Evolutionary conservation across 2,113 vertebrate genomes (phyloP), one percentile per base, ranked within the genome.

Genomic region (Dasyornis broadbenti): DNA sequence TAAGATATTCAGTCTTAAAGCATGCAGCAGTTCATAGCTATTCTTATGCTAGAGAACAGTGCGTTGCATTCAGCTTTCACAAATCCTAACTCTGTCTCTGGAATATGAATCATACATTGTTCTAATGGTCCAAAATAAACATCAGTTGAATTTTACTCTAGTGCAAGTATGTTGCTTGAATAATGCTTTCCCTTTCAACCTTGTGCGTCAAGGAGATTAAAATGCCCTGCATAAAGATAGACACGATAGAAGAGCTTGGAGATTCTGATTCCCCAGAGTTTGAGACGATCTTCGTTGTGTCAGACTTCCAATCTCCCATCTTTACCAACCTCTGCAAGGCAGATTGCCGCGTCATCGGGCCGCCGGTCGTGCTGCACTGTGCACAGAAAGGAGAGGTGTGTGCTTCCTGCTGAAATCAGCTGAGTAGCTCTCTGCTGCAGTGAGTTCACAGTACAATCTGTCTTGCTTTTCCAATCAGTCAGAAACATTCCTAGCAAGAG

Each of bases 321-420:
- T 99, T 99, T 77, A 97, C 40, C 89, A 98, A 98, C 61, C 98
- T 99, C 77, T 98, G 98, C 96, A 99, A 98, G 92, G 97, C 96
- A 6, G 99, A 99, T 13, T 98, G 98, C 96, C 98, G 99, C 76
- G 98, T 99, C 39, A 49, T 99, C 20, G 99, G 99, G 10, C 99
- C 99, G 28, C 98, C 99, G 9, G 98, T 99, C 15, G 92, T 99
- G 44, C 96, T 99, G 93, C 98, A 97, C 73, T 99, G 98, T 96
- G 99, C 98, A 12, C 97, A 97, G 2, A 99, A 97, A 92, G 97
- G 98, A 86, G 99, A 99, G 98, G 99, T 99, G 96, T 68, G 93
- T 95, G 86, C 45, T 86, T 45, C 33, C 42, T 72, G 31, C 52
- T 82, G 40, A 15, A 24, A 59, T 28, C 50, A 12, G 2, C 70